A percentile compares a stretch with the other conserved stretches of the same genome.
Evolutionary conservation across 1,140 invertebrate genomes (phyloP).

Genomic region (Caenorhabditis tropicalis): DNA sequence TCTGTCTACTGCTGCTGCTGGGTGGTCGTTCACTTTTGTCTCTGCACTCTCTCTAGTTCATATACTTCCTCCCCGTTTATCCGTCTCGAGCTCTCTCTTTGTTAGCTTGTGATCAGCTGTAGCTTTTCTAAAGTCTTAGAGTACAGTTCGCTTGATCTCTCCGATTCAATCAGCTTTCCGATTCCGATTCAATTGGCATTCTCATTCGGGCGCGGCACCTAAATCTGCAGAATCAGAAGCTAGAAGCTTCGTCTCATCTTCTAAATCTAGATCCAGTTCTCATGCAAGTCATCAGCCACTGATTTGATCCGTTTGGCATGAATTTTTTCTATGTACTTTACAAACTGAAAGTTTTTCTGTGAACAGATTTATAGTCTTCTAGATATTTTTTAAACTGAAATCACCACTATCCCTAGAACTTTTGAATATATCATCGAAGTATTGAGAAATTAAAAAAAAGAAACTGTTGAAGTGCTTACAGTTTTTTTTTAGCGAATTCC

Average conservation of each 20-base stretch:
- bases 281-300: neutral
- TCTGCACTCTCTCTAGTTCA: slow-evolving; percentile 1
- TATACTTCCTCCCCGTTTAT: neutral
- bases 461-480: no score
- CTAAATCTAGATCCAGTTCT: neutral
- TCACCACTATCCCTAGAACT: no score
- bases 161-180: neutral
- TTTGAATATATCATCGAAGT: no score
- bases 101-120: slow-evolving; percentile 32
- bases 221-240: neutral
- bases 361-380: no score
- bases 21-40: slow-evolving; percentile 4
- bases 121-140: neutral
- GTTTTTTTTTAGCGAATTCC: no score
- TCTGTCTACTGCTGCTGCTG: slow-evolving; percentile 32
- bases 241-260: no score
- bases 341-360: neutral
- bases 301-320: neutral
- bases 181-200: neutral
- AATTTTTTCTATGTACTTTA: neutral
- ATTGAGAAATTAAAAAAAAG: no score
- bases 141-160: neutral
- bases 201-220: neutral
- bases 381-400: no score
- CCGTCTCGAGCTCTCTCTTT: neutral